Base-by-base conservation (phyloP, 2,888 invertebrate species). In the Hemaris fuciformis region DNA sequence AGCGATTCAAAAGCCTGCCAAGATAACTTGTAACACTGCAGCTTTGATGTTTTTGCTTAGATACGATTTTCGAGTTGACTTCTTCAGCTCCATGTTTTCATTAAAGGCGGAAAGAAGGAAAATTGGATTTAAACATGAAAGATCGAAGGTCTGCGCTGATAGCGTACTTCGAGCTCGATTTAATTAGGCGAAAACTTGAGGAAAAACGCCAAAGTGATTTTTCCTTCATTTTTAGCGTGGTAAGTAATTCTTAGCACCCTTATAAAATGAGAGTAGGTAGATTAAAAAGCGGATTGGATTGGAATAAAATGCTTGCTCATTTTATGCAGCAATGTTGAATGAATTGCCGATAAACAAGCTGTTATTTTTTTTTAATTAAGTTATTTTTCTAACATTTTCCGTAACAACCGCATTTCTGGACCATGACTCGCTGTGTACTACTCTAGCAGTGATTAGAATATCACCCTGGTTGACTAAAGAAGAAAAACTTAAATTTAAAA, bases 111-210 rank as follows among this genome's bases (percentile, higher is more conserved):
- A 77, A 81, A 84, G 83, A 84, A 79, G 66, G 74, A 75, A 81
- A 85, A 87, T 86, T 83, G 70, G 76, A 85, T 87, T 85, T 80
- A 70, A 79, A 80, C 77, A 81, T 81, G 75, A 82, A 87, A 84
- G 80, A 83, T 82, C 75, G 75, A 80, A 80, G 73, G 67, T 69
- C 74, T 73, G 67, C 67, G 65, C 43, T 65, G 69, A 71, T 59
- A 72, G 69, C 66, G 73, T 73, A 71, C 79, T 83, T 81, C 73
- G 73, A 74, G 73, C 65, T 64, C 77, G 75, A 84, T 81, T 84
- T 80, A 81, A 85, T 85, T 83, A 84, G 68, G 71, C 57, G 72
- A 70, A 71, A 77, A 76, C 70, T 77, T 71, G 66, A 67, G 60
- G 65, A 66, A 72, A 68, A 67, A 23, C 62, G 60, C 59, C 63